Evolutionary conservation across 2,888 invertebrate species (phyloP).

Genomic region (Athripsodes cinereus): DNA sequence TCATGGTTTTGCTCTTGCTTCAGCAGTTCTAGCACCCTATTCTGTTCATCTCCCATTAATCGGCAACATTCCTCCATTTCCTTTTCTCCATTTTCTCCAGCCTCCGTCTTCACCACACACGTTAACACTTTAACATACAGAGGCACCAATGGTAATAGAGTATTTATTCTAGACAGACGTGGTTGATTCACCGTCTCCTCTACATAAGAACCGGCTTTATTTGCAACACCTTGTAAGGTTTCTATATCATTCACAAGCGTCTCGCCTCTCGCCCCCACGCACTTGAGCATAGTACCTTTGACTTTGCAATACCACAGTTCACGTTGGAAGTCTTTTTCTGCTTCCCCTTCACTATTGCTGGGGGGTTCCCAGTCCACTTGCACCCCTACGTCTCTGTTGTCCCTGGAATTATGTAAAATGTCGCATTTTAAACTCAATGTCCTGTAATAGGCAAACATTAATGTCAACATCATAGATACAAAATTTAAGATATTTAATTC

Average conservation of each 20-base stretch:
- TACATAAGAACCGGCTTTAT: neutral
- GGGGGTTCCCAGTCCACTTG: conserved; percentile 64
- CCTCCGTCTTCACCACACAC: conserved; percentile 29
- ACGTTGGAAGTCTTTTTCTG: conserved; percentile 16
- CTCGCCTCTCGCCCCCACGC: conserved; percentile 9
- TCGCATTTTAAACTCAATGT: too few species aligned
- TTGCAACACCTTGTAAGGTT: neutral
- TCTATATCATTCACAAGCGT: neutral
- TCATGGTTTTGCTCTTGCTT: conserved; percentile 38
- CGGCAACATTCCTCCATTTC: conserved; percentile 18
- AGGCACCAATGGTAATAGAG: neutral
- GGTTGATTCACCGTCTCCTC: neutral
- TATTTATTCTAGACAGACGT: neutral
- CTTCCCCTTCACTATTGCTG: conserved; percentile 7
- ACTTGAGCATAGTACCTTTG: conserved; percentile 13
- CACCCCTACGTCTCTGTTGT: conserved; percentile 73
- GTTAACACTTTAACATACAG: conserved; percentile 20
- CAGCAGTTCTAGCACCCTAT: conserved; percentile 35
- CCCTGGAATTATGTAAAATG: conserved; percentile 42
- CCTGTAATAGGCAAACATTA: too few species aligned
- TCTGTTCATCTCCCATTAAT: conserved; percentile 31
- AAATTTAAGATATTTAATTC: too few species aligned
- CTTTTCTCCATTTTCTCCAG: conserved; percentile 20
- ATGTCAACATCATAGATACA: too few species aligned
- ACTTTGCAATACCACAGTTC: conserved; percentile 16